Evolutionary conservation across 2,113 vertebrate genomes (phyloP), one percentile per base, ranked within the genome.

Genomic region (Desmodus rotundus): DNA sequence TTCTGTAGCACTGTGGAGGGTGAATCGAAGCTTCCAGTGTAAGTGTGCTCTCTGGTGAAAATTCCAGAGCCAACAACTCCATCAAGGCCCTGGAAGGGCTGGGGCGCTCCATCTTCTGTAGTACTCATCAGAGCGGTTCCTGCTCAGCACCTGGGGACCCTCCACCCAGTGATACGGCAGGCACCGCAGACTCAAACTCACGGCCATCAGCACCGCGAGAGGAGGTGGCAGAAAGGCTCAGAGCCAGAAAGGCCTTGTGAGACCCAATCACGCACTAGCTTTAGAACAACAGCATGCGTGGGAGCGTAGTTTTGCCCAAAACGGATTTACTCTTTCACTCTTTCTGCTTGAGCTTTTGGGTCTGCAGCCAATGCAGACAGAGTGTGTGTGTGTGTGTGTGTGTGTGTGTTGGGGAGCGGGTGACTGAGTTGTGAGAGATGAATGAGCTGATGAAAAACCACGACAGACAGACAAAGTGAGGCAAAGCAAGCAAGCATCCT

Each of bases 391-490:
- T 3, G 56, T 58, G 56, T 58, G 56, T 86, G 33, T 8, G 8
- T 24, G 52, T n/a, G 10, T 2, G 1, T 33, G 22, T 5, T 43
- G 41, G 17, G 24, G 3, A 6, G 2, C 0, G 11, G 4, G 1
- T 63, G 81, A 52, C 43, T 65, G 28, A 31, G n/a, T 12, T 67
- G 72, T 77, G 41, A 91, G 43, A 70, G n/a, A 90, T 14, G 7
- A 93, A 90, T 17, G 7, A 93, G 63, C 5, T 33, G 20, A 78
- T 26, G n/a, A 73, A 80, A 95, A 88, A 58, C 41, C 47, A 85
- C 36, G 36, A 65, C 31, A 65, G 54, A 45, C 9, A 50, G n/a
- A 81, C 36, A 5, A 38, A 81, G 16, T 11, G 50, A 72, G 78
- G 93, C 41, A 70, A 72, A 73, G 93, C 41, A 47, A 89, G 87